A percentile compares a stretch with the other conserved stretches of the same genome.
phyloP scores from a whole-genome alignment of 2,888 invertebrate genomes.

The Chrysolina oricalcia region DNA sequence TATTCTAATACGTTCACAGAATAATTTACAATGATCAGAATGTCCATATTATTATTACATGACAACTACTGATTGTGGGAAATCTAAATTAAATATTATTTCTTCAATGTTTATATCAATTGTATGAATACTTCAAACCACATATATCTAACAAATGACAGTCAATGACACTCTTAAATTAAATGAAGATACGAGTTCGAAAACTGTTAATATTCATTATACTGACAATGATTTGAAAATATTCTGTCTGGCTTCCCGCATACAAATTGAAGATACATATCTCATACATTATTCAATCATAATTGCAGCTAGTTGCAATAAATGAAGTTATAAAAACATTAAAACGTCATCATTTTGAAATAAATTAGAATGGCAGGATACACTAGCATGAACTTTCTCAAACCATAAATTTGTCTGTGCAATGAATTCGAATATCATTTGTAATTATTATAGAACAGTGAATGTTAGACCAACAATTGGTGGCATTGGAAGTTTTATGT shows the following conservation, averaged over 20 bases:
- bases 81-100: no score
- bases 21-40: no score
- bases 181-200: background rate
- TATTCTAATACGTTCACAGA: no score
- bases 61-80: no score
- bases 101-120: no score
- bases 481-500: background rate
- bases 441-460: constrained; percentile 44
- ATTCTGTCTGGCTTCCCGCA: constrained; percentile 8
- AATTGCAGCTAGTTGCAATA: constrained; percentile 33
- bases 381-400: constrained; percentile 39
- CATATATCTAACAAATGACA: background rate
- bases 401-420: constrained; percentile 44
- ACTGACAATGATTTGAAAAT: constrained; percentile 20
- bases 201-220: background rate
- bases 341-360: constrained; percentile 46
- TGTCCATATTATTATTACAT: no score
- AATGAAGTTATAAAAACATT: constrained; percentile 48
- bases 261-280: constrained; percentile 22
- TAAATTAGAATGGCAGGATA: constrained; percentile 42
- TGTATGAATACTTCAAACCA: no score
- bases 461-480: constrained; percentile 1
- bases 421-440: constrained; percentile 45
- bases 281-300: constrained; percentile 31
- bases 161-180: background rate